These are phyloP conservation scores for Megaceryle torquata DNA, from an alignment of 2,113 vertebrate species.

Conservation along the genomic window DNA sequence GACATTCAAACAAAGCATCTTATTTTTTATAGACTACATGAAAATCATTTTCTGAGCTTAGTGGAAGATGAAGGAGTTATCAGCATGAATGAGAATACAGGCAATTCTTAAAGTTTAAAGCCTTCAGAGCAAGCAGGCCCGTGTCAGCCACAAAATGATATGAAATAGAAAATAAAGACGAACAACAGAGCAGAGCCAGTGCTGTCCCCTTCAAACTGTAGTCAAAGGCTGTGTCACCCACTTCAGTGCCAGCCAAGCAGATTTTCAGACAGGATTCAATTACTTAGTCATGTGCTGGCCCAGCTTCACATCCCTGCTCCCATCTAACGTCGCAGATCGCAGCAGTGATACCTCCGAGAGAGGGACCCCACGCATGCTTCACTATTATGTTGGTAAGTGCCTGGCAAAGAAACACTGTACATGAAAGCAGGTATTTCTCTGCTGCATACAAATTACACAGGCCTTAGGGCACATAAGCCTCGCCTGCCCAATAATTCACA, in stretches of 20 bases:
- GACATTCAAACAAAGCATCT: background rate
- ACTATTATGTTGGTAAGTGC: rapidly evolving
- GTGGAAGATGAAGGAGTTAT: background rate
- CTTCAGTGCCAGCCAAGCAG: background rate
- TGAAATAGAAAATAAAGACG: background rate
- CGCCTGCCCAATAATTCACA: background rate
- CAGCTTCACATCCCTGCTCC: background rate
- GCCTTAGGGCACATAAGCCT: background rate
- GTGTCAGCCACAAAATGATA: background rate
- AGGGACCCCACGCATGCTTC: background rate
- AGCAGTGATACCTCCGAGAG: background rate
- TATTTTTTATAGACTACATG: background rate
- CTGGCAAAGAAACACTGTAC: background rate
- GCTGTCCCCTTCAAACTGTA: background rate
- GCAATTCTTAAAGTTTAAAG: background rate
- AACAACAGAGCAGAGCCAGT: background rate
- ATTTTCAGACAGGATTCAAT: background rate
- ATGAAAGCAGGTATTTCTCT: background rate
- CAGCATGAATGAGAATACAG: background rate
- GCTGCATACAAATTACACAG: background rate
- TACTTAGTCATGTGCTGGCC: background rate
- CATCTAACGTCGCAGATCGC: rapidly evolving
- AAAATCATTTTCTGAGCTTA: background rate
- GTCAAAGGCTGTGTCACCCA: background rate
- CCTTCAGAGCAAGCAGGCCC: background rate